phyloP scores from a whole-genome alignment of 2,888 invertebrate species.

The Drosophila mulleri region DNA sequence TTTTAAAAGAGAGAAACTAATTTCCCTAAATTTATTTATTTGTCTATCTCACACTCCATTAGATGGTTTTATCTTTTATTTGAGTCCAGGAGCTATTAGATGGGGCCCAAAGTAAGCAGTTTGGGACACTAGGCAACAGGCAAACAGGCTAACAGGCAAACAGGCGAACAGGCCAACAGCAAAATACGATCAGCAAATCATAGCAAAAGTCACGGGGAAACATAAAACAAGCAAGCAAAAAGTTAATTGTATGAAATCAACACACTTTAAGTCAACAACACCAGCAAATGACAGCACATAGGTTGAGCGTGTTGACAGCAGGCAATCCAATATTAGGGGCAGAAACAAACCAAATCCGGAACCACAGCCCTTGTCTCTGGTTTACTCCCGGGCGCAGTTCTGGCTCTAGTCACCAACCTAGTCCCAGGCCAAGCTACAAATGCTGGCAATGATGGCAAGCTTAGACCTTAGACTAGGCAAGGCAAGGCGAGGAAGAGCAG shows the following conservation, averaged over 20 bases:
- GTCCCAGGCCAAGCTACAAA: slow-evolving; percentile 16
- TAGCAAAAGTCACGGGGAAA: slow-evolving; percentile 48
- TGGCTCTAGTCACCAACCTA: background rate
- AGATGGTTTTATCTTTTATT: background rate
- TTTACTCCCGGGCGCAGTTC: background rate
- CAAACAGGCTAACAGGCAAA: background rate
- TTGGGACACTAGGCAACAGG: slow-evolving; percentile 7
- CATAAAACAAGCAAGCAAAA: slow-evolving; percentile 75
- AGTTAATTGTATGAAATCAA: slow-evolving; percentile 81
- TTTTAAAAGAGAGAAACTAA: background rate
- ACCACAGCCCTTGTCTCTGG: background rate
- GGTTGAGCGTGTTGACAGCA: slow-evolving; percentile 60
- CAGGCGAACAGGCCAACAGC: background rate
- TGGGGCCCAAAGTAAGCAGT: slow-evolving; percentile 7
- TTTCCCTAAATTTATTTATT: background rate
- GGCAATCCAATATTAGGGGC: slow-evolving; percentile 50
- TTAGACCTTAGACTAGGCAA: background rate
- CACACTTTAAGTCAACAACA: slow-evolving; percentile 78
- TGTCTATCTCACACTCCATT: background rate
- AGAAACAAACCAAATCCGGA: slow-evolving; percentile 51
- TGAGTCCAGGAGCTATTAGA: slow-evolving; percentile 28
- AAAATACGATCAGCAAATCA: slow-evolving; percentile 55
- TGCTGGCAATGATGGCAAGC: slow-evolving; percentile 42
- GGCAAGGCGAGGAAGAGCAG: slow-evolving; percentile 8
- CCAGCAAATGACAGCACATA: slow-evolving; percentile 50